Evolutionary conservation across 1,140 invertebrate genomes (phyloP), one percentile per base, ranked within the genome.

Genomic region (Panagrolaimus sp.): DNA sequence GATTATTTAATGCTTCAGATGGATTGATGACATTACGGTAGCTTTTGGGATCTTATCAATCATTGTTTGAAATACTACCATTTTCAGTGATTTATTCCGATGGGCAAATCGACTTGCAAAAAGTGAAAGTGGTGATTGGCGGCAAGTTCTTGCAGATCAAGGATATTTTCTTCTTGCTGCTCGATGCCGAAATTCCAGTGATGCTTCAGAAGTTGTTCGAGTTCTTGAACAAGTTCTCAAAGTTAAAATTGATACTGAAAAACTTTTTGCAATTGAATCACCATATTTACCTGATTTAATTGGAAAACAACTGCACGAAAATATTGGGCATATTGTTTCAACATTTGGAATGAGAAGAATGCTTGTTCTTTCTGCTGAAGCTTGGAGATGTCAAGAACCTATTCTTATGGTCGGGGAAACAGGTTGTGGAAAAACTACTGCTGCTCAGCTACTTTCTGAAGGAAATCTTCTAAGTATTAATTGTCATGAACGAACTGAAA

Each of bases 401-500:
- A 90, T 98, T 2, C 84, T 99, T 9, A 84, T 99, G 24, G 93
- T 99, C 9, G 96, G 96, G 58, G 93, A 96, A 83, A 99, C 96
- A 28, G 96, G 96, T 0, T 94, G 94, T 84, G 96, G 96, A 0
- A 99, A 99, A 87, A 99, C 96, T 0, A 97, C 94, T 0, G 88
- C 97, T 21, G 96, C 94, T 78, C 17, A 17, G 5, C 21, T 58
- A 14, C 12, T 71, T 26, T 15, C 28, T 52, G 17, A 26, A 70
- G 67, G 17, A 9, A 21, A 65, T 65, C 17, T 65, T 17, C 38
- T 46, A 12, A 28, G 17, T 43, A 89, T 98, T 0, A 99, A 98
- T 85, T 99, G 96, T 86, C 96, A 99, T 82, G 93, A 97, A 90
- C 92, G 98, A 82, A 96, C 94, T 2, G 96, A 99, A 84, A 92